phyloP scores from a whole-genome alignment of 2,113 vertebrate species.

The Perca flavescens region DNA sequence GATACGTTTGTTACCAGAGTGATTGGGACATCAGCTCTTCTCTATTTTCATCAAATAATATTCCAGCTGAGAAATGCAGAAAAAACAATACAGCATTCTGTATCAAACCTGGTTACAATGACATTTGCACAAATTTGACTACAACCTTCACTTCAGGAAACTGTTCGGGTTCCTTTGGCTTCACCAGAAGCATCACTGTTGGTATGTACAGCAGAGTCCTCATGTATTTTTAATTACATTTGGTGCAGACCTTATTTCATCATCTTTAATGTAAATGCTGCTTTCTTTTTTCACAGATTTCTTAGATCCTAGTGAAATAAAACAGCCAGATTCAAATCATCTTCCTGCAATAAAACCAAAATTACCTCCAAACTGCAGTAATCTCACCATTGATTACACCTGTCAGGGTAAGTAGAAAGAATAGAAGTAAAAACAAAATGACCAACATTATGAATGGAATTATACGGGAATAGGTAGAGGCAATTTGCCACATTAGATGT shows the following conservation, averaged over 20 bases:
- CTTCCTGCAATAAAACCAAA: conserved; percentile 1
- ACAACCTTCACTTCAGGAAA: not conserved
- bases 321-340: fast-evolving
- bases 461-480: not conserved
- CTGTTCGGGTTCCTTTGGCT: not conserved
- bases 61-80: fast-evolving
- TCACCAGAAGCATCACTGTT: not conserved
- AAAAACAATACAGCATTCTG: not conserved
- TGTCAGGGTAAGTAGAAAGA: conserved; percentile 52
- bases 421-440: too few relatives aligned
- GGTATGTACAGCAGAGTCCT: conserved; percentile 53
- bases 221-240: not conserved
- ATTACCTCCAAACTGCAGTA: conserved; percentile 12
- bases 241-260: not conserved
- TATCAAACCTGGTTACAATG: not conserved
- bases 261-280: not conserved
- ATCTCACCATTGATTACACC: conserved; percentile 20
- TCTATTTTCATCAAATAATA: not conserved
- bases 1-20: conserved; percentile 29
- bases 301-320: not conserved
- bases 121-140: conserved; percentile 43
- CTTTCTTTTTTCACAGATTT: conserved; percentile 25
- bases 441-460: not conserved
- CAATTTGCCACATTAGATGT: not conserved
- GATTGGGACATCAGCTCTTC: conserved; percentile 31